These are phyloP conservation scores for Tipula confusa DNA, from an alignment of 2,888 invertebrate species.

Conservation along the genomic window DNA sequence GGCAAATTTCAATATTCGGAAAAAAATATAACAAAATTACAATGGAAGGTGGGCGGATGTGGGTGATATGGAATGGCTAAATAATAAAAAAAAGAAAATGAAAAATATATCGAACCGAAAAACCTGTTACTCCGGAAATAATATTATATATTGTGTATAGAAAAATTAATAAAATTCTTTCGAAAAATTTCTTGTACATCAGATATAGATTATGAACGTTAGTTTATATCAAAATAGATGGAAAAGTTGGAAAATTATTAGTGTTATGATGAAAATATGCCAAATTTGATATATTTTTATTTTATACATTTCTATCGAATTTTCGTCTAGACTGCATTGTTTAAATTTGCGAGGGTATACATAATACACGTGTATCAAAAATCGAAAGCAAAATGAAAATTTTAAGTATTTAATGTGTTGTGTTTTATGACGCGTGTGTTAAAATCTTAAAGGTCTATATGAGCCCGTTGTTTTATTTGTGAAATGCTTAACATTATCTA, in stretches of 20 bases:
- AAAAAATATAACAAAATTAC: neutral
- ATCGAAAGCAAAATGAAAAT: too few relatives aligned
- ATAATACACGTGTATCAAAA: too few relatives aligned
- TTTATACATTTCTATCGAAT: neutral
- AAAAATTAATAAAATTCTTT: neutral
- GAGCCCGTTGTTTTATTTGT: too few relatives aligned
- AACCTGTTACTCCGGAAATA: slow-evolving; percentile 20
- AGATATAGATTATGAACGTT: neutral
- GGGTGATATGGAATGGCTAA: neutral
- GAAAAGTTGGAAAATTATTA: neutral
- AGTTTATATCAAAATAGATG: neutral
- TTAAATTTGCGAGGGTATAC: too few relatives aligned
- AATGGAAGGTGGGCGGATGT: neutral
- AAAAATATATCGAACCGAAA: slow-evolving; percentile 3
- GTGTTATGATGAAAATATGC: neutral
- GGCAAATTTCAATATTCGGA: neutral
- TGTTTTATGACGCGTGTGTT: too few relatives aligned
- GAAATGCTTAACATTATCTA: too few relatives aligned
- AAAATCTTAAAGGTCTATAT: too few relatives aligned
- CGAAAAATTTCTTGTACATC: neutral
- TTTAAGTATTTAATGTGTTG: too few relatives aligned
- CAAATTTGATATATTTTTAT: neutral
- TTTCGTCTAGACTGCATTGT: neutral
- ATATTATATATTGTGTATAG: neutral
- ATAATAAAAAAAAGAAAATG: neutral